Conservation (phyloP, 2,113 vertebrate genomes). For the Puntigrus tetrazona region DNA sequence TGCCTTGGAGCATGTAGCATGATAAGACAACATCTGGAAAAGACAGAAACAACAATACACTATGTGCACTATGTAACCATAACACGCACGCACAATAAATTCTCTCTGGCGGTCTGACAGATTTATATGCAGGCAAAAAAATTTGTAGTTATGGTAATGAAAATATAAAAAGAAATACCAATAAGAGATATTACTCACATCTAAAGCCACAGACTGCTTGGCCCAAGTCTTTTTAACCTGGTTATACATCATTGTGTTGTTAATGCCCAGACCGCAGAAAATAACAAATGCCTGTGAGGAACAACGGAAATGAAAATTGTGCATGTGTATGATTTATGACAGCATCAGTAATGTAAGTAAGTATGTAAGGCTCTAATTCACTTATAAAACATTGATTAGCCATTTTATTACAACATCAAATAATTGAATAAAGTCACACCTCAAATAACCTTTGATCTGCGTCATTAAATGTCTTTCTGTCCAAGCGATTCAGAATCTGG, state of each 20-base stretch:
- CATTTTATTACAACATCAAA: background rate
- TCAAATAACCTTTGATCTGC: slow-evolving; percentile 82
- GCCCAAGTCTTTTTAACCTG: slow-evolving; percentile 83
- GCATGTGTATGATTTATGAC: background rate
- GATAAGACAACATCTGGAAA: slow-evolving; percentile 79
- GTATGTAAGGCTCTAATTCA: background rate
- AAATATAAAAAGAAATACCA: slow-evolving; percentile 26
- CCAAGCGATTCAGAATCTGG: slow-evolving; percentile 79
- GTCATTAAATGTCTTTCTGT: slow-evolving; percentile 80
- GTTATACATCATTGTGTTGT: slow-evolving; percentile 85
- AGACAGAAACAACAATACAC: slow-evolving; percentile 15
- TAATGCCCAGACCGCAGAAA: slow-evolving; percentile 82
- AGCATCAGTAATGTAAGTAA: background rate
- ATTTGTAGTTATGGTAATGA: background rate
- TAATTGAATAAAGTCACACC: slow-evolving; percentile 56
- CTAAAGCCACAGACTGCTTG: slow-evolving; percentile 80
- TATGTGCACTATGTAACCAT: background rate
- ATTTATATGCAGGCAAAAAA: background rate
- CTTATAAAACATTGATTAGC: background rate
- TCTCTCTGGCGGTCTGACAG: background rate
- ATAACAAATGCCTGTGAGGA: slow-evolving; percentile 78
- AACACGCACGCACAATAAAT: slow-evolving; percentile 1
- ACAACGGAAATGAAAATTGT: slow-evolving; percentile 3
- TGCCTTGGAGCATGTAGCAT: slow-evolving; percentile 80
- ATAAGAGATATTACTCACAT: slow-evolving; percentile 67